Conservation (phyloP, 1,140 invertebrate genomes). For the Sycophila sp. region DNA sequence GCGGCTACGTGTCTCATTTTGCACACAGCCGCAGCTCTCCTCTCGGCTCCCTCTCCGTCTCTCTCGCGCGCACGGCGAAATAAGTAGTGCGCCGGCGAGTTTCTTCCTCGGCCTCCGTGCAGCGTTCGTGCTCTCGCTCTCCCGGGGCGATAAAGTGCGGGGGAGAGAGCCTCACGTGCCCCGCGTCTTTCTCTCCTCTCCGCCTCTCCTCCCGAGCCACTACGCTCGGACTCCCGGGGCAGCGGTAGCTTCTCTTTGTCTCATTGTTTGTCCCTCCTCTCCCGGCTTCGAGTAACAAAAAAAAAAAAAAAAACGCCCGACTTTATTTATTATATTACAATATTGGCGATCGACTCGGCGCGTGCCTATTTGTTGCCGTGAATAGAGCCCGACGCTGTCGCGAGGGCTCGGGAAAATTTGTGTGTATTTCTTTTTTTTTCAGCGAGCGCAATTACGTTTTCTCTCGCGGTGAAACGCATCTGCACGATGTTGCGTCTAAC, state of each 20-base stretch:
- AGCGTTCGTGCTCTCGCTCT: conserved; percentile 12
- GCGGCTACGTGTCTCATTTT: conserved; percentile 45
- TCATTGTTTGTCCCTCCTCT: conserved; percentile 38
- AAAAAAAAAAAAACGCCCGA: background rate
- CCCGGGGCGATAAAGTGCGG: conserved; percentile 22
- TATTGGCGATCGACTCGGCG: conserved; percentile 16
- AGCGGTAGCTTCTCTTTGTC: conserved; percentile 21
- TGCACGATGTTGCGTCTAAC: too few species aligned
- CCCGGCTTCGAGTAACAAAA: too few species aligned
- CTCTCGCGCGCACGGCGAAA: background rate
- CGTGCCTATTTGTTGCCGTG: conserved; percentile 28
- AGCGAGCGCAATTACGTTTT: background rate
- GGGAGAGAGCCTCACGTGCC: background rate
- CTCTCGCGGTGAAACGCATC: too few species aligned
- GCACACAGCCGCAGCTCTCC: conserved; percentile 20
- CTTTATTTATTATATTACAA: conserved; percentile 38
- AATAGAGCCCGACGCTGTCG: conserved; percentile 27
- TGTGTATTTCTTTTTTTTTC: too few species aligned
- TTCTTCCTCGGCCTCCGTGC: background rate
- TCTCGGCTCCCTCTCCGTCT: background rate
- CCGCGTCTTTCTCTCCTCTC: background rate
- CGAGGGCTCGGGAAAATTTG: too few species aligned
- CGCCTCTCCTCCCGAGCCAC: background rate
- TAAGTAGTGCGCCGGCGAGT: conserved; percentile 28
- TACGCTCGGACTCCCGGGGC: too few species aligned